Base-by-base conservation (phyloP, 2,797 vertebrate species). In the Acrossocheilus fasciatus region DNA sequence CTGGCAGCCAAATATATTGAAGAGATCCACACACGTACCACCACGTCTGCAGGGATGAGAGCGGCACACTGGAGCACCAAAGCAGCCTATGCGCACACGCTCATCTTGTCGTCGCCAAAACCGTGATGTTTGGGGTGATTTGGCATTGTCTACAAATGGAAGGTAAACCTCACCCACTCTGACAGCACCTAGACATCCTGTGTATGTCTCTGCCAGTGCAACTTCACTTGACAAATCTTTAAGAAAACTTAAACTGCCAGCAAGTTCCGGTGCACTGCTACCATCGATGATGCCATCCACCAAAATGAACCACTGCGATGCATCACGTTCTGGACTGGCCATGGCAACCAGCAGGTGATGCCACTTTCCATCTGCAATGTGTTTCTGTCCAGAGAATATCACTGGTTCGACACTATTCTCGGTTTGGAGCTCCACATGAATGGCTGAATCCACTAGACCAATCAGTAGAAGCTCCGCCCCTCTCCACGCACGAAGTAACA, bases 181-280 rank as follows among this genome's bases (percentile, higher is more conserved):
- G 86, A 97, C 93, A 0, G 90, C 94, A 1, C 97, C 97, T 9
- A 99, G 88, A 92, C 98, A 99, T 87, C 98, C 98, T 0, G 94
- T 96, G 92, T 97, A 98, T 30, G 96, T 97, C 84, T 97, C 95
- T 0, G 95, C 97, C 3, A 98, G 9, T 0, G 92, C 82, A 2
- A 99, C 0, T 0, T 68, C 88, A 5, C 91, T 91, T 1, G 83
- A 88, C 0, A 91, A 89, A 2, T 94, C 91, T 45, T 92, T 95
- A 36, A 99, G 94, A 83, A 98, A 99, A 86, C 88, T 91, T 76
- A 98, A 62, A 89, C 83, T 95, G 0, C 95, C 95, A 0, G 95
- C 93, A 1, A 6, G 91, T 1, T 95, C 92, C 0, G 91, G 91
- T 17, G 74, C 84, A 76, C 97, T 96, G 36, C 93, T 95, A 18